A percentile compares a stretch with the other conserved stretches of the same genome.
phyloP scores from a whole-genome alignment of 2,888 invertebrate species.

The Thalpophila matura region DNA sequence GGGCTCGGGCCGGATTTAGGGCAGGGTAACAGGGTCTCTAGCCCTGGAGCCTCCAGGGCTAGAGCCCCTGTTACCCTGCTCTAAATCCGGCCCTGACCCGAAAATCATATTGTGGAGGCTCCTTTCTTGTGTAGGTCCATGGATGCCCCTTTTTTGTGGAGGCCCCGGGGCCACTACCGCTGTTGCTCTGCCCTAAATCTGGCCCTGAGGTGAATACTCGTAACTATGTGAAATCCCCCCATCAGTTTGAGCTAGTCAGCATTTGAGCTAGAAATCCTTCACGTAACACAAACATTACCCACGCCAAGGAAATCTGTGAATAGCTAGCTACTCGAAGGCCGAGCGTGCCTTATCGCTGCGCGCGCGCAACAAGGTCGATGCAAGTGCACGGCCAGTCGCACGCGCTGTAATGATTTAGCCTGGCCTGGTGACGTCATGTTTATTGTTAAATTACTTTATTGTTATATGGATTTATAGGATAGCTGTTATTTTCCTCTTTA shows the following conservation, averaged over 20 bases:
- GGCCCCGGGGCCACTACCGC: no score
- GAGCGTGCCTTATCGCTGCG: constrained; percentile 63
- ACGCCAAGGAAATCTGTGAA: constrained; percentile 33
- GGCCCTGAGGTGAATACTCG: no score
- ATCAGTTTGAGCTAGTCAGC: background rate
- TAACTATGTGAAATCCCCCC: no score
- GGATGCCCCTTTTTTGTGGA: no score
- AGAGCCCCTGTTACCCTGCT: no score
- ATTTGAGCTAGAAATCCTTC: background rate
- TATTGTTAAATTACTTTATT: constrained; percentile 19
- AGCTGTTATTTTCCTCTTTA: constrained; percentile 2
- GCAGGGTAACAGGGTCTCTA: no score
- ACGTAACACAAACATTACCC: constrained; percentile 2
- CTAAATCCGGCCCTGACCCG: no score
- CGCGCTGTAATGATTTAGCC: constrained; percentile 17
- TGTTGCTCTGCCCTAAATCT: no score
- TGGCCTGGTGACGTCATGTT: constrained; percentile 40
- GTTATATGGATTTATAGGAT: background rate
- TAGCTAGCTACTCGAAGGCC: constrained; percentile 53
- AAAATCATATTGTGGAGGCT: no score
- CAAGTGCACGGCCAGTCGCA: constrained; percentile 62
- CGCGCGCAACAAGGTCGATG: constrained; percentile 62
- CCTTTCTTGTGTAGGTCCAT: no score
- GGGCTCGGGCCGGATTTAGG: no score
- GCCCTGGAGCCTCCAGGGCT: no score